These are phyloP conservation scores for Noctua pronuba DNA, from an alignment of 2,888 invertebrate species.

Conservation along the genomic window DNA sequence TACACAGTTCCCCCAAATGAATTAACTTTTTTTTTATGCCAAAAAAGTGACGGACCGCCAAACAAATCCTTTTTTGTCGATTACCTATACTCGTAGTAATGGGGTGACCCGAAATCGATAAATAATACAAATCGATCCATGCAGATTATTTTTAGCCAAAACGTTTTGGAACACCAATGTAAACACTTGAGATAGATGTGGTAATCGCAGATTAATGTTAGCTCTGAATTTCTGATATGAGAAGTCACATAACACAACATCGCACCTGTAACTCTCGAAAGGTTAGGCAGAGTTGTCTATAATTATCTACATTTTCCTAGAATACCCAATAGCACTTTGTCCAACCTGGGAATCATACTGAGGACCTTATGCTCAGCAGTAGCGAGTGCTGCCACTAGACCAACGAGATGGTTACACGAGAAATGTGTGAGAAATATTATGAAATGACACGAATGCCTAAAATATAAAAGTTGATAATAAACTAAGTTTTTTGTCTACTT, in stretches of 20 bases:
- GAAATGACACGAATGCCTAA: not conserved
- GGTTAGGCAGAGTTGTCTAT: not conserved
- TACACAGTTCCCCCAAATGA: not conserved
- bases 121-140: not conserved
- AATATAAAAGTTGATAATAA: not conserved
- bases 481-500: not conserved
- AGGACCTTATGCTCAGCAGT: not conserved
- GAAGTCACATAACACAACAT: not conserved
- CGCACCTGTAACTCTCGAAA: not conserved
- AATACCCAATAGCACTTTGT: not conserved
- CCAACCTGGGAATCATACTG: not conserved
- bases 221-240: not conserved
- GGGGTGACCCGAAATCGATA: not conserved
- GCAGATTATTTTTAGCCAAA: not conserved
- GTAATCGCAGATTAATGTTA: not conserved
- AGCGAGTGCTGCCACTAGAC: not conserved
- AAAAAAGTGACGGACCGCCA: not conserved
- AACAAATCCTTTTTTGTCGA: not conserved
- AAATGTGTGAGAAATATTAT: conserved; percentile 1
- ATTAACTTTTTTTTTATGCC: conserved; percentile 5
- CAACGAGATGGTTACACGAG: not conserved
- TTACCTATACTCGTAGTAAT: not conserved
- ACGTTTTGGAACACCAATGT: not conserved
- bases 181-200: conserved; percentile 1
- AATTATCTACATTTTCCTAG: not conserved